Percentiles rank a stretch among this genome's conserved stretches.
phyloP scores from a whole-genome alignment of 2,113 vertebrate genomes.

The Melanotaenia duboulayi region DNA sequence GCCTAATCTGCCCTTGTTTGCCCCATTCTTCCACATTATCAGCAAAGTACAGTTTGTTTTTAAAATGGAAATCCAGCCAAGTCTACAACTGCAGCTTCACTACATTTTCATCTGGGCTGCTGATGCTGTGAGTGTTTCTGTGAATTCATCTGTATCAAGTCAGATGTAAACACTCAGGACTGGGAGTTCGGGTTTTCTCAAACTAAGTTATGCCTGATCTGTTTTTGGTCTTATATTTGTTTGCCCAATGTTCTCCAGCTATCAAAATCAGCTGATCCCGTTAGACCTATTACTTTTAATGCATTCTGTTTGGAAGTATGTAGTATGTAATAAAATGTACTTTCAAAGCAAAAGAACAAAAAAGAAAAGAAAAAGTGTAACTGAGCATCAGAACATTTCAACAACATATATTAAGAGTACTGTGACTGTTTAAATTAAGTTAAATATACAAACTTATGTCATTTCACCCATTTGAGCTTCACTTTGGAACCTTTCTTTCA shows the following conservation, averaged over 20 bases:
- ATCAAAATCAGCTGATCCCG: neutral
- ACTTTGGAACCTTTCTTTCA: too few species aligned
- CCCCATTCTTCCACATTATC: slow-evolving; percentile 20
- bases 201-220: neutral
- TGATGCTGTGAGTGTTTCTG: neutral
- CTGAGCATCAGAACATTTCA: neutral
- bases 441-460: neutral
- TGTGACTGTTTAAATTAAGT: neutral
- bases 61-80: slow-evolving; percentile 7
- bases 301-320: neutral
- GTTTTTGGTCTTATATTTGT: neutral
- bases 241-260: neutral
- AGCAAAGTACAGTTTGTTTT: slow-evolving; percentile 20
- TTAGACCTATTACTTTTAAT: neutral
- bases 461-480: too few species aligned
- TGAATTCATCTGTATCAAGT: neutral
- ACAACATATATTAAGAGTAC: neutral
- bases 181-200: slow-evolving; percentile 1
- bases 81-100: slow-evolving; percentile 1
- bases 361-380: neutral
- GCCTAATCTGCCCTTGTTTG: slow-evolving; percentile 19
- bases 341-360: too few species aligned
- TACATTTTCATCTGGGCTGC: slow-evolving; percentile 22
- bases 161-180: neutral
- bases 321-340: neutral